Percentiles rank a stretch among this genome's conserved stretches.
Evolutionary conservation across 2,797 vertebrate genomes (phyloP).

Genomic region (Halcyon smyrnensis): DNA sequence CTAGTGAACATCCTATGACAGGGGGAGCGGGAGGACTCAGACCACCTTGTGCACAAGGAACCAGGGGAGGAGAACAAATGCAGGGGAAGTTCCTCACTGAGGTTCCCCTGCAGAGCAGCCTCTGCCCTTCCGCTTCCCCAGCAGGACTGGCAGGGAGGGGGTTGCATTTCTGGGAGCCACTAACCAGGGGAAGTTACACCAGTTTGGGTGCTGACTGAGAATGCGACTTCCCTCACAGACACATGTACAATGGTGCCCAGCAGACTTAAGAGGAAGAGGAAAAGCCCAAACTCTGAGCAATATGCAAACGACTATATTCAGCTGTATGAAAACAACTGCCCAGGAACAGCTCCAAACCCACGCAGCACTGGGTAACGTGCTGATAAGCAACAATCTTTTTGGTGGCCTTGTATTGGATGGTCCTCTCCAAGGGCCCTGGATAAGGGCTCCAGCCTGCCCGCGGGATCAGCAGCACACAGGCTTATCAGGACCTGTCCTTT

Average conservation of each 20-base stretch:
- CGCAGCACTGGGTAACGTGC: fast-evolving
- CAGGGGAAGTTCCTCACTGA: neutral
- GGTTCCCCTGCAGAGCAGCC: neutral
- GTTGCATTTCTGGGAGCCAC: neutral
- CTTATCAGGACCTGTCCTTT: neutral
- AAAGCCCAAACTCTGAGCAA: neutral
- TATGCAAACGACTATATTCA: neutral
- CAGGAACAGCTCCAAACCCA: neutral
- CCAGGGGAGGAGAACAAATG: neutral
- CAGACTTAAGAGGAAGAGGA: constrained; percentile 37
- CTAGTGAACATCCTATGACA: neutral
- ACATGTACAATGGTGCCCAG: neutral
- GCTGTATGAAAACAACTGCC: neutral
- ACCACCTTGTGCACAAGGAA: neutral
- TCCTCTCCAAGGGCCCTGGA: neutral
- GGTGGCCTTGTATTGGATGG: neutral
- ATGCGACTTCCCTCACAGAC: neutral
- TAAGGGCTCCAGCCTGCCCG: neutral
- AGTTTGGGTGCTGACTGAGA: constrained; percentile 1
- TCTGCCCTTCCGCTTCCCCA: constrained; percentile 7
- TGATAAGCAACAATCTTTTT: neutral
- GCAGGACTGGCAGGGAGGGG: neutral
- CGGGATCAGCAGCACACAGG: neutral
- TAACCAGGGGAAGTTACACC: constrained; percentile 21
- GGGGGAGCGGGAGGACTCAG: fast-evolving